Percentiles rank a stretch among this genome's conserved stretches.
phyloP scores from a whole-genome alignment of 2,888 invertebrate species.

The Dendrolimus houi region DNA sequence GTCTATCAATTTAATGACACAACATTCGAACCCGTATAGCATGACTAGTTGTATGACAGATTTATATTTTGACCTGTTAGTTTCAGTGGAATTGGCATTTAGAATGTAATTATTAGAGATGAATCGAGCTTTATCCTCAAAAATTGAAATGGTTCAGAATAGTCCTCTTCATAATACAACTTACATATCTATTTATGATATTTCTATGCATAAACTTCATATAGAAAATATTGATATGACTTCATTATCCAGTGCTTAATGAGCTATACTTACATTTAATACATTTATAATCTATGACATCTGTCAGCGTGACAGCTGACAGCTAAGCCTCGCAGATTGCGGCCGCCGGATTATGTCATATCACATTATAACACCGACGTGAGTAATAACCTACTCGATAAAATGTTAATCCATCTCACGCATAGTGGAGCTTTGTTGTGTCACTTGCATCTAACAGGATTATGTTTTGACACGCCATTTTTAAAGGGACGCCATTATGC shows the following conservation, averaged over 20 bases:
- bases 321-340: conserved; percentile 48
- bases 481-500: background rate
- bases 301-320: conserved; percentile 32
- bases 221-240: background rate
- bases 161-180: too few species aligned
- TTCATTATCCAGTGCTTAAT: background rate
- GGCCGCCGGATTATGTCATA: conserved; percentile 60
- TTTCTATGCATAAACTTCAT: too few species aligned
- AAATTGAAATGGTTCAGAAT: too few species aligned
- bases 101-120: too few species aligned
- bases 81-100: too few species aligned
- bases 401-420: background rate
- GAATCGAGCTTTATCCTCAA: too few species aligned
- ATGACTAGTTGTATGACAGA: too few species aligned
- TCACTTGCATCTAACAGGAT: background rate
- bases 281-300: background rate
- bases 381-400: background rate
- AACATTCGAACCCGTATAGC: too few species aligned
- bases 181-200: too few species aligned
- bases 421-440: background rate
- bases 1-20: too few species aligned
- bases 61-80: too few species aligned
- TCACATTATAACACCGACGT: conserved; percentile 18
- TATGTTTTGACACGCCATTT: background rate
- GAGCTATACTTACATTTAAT: background rate